Evolutionary conservation across 2,888 invertebrate genomes (phyloP), one percentile per base, ranked within the genome.

Genomic region (Eupeodes luniger): DNA sequence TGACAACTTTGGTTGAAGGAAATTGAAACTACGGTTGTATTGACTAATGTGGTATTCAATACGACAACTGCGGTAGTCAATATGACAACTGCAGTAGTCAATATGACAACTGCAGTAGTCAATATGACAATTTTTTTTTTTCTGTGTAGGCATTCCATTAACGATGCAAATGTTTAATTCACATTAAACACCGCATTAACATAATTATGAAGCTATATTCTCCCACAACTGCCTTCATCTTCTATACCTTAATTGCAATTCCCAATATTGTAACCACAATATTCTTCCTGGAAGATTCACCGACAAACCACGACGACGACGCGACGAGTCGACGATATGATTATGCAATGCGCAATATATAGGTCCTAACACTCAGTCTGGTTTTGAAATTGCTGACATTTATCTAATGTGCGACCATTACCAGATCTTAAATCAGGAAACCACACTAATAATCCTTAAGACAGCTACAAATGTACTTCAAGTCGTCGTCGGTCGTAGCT

Each of bases 351-450:
- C 16, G 40, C 40, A 40, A 40, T 40, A 40, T 40, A 7, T 6
- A 5, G 3, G 16, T 16, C 11, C 6, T 10, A 61, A 36, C 40
- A n/a, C 61, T 61, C 61, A 62, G 40, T 62, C 62, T 62, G 16
- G 16, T 62, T 62, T 62, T 40, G 62, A 62, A 62, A 62, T 34
- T 34, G 66, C 49, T 66, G 49, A 66, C 66, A 66, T 66, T 27
- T 66, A 66, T 40, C 55, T 70, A 64, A 81, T 69, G 36, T 70
- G 69, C 14, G 49, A 64, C 72, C 36, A 80, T 47, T 80, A 57
- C 57, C 55, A 74, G 62, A 55, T 36, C 36, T 47, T 40, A 64
- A 47, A 55, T 62, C 61, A 55, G 55, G 44, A 70, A 55, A 72
- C 64, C 59, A 7, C 40, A 40, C 34, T 34, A 0, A 36, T 34